phyloP scores from a whole-genome alignment of 2,113 vertebrate genomes.

The Chaetorhynchus papuensis region DNA sequence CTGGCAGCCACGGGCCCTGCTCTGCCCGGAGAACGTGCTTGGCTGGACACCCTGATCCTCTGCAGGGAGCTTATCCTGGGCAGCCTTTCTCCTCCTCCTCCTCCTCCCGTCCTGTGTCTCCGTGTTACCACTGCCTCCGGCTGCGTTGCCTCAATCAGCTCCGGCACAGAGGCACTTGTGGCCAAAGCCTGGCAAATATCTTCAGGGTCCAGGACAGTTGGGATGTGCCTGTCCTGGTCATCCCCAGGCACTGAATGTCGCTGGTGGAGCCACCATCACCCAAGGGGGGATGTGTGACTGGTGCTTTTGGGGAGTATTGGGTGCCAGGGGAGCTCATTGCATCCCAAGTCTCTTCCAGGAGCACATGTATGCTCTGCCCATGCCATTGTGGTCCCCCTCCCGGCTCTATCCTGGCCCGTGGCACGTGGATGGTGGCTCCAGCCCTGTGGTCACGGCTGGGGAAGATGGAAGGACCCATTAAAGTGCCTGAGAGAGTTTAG shows the following conservation, averaged over 20 bases:
- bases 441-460: accelerated
- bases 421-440: not conserved
- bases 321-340: accelerated
- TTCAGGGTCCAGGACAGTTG: accelerated
- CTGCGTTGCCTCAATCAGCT: not conserved
- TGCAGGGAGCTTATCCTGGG: not conserved
- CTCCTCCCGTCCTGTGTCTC: not conserved
- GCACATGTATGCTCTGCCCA: not conserved
- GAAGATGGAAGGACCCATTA: constrained; percentile 2
- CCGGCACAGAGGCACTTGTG: not conserved
- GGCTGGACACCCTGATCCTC: not conserved
- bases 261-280: not conserved
- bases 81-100: not conserved
- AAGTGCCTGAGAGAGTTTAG: not conserved
- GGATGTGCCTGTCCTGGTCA: not conserved
- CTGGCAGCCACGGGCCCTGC: not conserved
- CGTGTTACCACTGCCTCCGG: accelerated
- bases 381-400: accelerated
- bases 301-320: not conserved
- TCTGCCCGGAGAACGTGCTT: not conserved
- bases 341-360: not conserved
- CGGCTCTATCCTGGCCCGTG: not conserved
- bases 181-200: not conserved
- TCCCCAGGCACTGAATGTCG: not conserved
- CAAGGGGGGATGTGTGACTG: accelerated